Evolutionary conservation across 1,140 invertebrate species (phyloP).

Genomic region (Bombyx mori): ASM3026992v2 NC_085120.1:10519501-10520000

Average conservation of each 20-base stretch:
- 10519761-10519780: no score
- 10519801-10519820: slow-evolving; percentile 7
- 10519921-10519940: slow-evolving; percentile 1
- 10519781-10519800: slow-evolving; percentile 4
- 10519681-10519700: slow-evolving; percentile 4
- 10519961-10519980: no score
- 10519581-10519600: slow-evolving; percentile 17
- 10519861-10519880: neutral
- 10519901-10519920: neutral
- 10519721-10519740: slow-evolving; percentile 6
- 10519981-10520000: no score
- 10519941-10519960: slow-evolving; percentile 1
- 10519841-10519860: slow-evolving; percentile 8
- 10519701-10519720: slow-evolving; percentile 2
- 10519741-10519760: no score
- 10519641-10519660: slow-evolving; percentile 17
- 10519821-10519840: slow-evolving; percentile 3
- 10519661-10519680: slow-evolving; percentile 16
- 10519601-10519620: slow-evolving; percentile 11
- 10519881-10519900: slow-evolving; percentile 6
- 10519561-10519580: slow-evolving; percentile 16
- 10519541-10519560: slow-evolving; percentile 14
- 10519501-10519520: slow-evolving; percentile 13
- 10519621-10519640: slow-evolving; percentile 9
- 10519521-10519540: slow-evolving; percentile 11